A percentile compares a stretch with the other conserved stretches of the same genome.
Evolutionary conservation across 30 jellyfish, hydroid and myxozoan species (phyloP).

Genomic region (Clytia hemisphaerica): DNA sequence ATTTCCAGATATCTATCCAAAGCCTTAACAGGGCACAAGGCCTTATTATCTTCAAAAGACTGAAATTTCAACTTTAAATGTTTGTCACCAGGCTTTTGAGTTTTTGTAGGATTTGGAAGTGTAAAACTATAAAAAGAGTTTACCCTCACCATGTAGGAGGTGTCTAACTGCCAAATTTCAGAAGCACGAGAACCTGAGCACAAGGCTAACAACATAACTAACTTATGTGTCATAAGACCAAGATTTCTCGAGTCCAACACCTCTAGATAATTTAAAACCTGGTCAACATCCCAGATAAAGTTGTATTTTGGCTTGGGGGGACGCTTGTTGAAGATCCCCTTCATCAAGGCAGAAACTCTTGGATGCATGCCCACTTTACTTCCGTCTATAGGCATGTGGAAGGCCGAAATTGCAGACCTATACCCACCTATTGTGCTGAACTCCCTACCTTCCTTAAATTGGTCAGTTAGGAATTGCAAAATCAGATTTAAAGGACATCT

Average conservation of each 20-base stretch:
- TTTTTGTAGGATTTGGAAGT: no score
- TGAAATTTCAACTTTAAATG: no score
- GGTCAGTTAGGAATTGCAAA: not conserved
- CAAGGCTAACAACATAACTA: not conserved
- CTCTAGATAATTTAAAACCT: not conserved
- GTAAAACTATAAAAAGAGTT: no score
- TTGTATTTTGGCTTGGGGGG: slow-evolving; percentile 11
- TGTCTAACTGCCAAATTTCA: not conserved
- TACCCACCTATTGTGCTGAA: slow-evolving; percentile 8
- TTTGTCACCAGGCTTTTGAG: no score
- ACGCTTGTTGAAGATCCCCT: slow-evolving; percentile 14
- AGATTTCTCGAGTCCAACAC: no score
- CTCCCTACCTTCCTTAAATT: not conserved
- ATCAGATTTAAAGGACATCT: slow-evolving; percentile 5
- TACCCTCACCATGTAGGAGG: slow-evolving; percentile 10
- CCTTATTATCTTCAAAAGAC: no score
- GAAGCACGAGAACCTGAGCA: slow-evolving; percentile 19
- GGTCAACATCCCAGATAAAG: slow-evolving; percentile 8
- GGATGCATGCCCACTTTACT: slow-evolving; percentile 14
- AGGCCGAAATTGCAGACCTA: not conserved
- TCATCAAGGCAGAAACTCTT: not conserved
- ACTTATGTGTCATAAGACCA: no score
- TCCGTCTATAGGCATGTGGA: slow-evolving; percentile 3
- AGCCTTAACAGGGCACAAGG: no score
- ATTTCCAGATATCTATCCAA: no score